These are phyloP conservation scores for Erpetoichthys calabaricus DNA, from an alignment of 2,797 vertebrate genomes.

Conservation along the genomic window DNA sequence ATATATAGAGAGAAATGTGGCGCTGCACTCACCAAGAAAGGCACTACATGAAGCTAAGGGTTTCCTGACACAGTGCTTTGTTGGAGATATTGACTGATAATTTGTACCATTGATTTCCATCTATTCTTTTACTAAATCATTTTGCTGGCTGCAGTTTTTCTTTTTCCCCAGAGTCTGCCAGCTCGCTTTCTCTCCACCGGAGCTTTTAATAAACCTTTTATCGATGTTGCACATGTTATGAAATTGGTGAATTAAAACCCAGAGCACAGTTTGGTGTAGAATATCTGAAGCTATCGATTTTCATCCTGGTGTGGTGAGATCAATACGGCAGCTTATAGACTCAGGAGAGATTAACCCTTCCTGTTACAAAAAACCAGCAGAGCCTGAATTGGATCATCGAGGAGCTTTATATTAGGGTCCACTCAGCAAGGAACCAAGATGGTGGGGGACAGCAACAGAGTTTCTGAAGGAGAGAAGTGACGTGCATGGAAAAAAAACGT, in stretches of 20 bases:
- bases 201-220: constrained; percentile 43
- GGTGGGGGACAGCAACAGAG: too few species aligned
- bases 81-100: background rate
- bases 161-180: background rate
- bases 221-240: constrained; percentile 39
- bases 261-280: constrained; percentile 33
- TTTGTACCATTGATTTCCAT: background rate
- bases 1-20: too few species aligned
- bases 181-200: constrained; percentile 17
- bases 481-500: too few species aligned
- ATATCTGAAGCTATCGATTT: constrained; percentile 59
- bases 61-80: too few species aligned
- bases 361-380: background rate
- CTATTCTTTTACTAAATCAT: background rate
- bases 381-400: background rate
- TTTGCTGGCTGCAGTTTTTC: background rate
- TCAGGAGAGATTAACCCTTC: constrained; percentile 24
- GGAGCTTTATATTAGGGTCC: too few species aligned
- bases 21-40: too few species aligned
- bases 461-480: too few species aligned
- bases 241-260: constrained; percentile 42
- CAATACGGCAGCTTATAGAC: constrained; percentile 50
- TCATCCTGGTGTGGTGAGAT: constrained; percentile 37
- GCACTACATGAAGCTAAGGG: too few species aligned
- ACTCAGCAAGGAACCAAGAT: too few species aligned